Base-by-base conservation (phyloP, 2,888 invertebrate species). In the Lydus trimaculatus region DNA sequence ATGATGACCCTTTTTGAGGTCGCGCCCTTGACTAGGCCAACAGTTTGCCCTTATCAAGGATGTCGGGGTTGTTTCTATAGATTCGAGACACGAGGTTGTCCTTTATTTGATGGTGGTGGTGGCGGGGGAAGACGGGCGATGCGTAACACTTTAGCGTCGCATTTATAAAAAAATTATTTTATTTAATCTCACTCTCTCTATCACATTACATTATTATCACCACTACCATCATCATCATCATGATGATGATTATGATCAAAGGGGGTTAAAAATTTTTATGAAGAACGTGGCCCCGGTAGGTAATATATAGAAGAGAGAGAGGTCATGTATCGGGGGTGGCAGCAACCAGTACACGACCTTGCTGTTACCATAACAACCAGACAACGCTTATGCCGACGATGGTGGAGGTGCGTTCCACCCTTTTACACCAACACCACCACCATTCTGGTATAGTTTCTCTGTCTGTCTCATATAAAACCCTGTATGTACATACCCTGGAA, bases 331-430 rank as follows among this genome's bases (percentile, higher is more conserved):
- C 15, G 20, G 61, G 31, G 31, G 56, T n/a, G 63, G 66, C 58
- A 76, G 75, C 73, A 78, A 75, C 74, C 78, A 78, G 80, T 78
- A 79, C 80, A 82, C 82, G 84, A 85, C 85, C 85, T 85, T 85
- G 85, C 80, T 79, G 84, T 84, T 78, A 79, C 81, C 80, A 81
- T 78, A 82, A 80, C 76, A 80, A 84, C 85, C 80, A 85, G 85
- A 85, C 85, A 84, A 84, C 84, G 82, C 83, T 81, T n/a, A n/a
- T n/a, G 39, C 39, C 76, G 76, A 78, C 81, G 64, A 33, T 20
- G 63, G 20, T 48, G 48, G 48, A 9, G 48, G 48, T 73, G 72
- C 73, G 76, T 75, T 75, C 74, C 69, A 67, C 25, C 25, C 23
- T 7, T 17, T 52, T 28, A 3, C 13, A 7, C n/a, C 28, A 25